These are phyloP conservation scores for Antennarius maculatus DNA, from an alignment of 2,797 vertebrate genomes.

Conservation along the genomic window DNA sequence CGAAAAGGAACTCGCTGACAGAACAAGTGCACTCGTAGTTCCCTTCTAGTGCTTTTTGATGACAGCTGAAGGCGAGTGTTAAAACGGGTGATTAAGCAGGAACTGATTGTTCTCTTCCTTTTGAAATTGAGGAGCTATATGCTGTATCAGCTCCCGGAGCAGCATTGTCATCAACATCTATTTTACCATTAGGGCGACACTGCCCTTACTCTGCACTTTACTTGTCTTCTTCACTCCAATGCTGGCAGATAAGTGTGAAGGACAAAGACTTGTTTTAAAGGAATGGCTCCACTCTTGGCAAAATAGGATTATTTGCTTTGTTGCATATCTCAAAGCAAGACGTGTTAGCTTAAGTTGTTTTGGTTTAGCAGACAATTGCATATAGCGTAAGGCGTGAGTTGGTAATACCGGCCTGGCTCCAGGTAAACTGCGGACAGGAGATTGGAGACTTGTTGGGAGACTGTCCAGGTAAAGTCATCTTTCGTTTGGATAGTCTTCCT, in stretches of 20 bases:
- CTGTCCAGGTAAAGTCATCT: too few species aligned
- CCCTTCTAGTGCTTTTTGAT: slow-evolving; percentile 40
- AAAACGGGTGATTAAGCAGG: slow-evolving; percentile 67
- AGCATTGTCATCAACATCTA: slow-evolving; percentile 63
- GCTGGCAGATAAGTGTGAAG: slow-evolving; percentile 17
- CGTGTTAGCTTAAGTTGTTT: not conserved
- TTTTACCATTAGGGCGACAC: slow-evolving; percentile 54
- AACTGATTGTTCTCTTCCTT: slow-evolving; percentile 56
- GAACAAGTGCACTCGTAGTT: slow-evolving; percentile 32
- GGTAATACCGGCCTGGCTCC: too few species aligned
- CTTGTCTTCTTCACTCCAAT: slow-evolving; percentile 30
- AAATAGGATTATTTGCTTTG: not conserved
- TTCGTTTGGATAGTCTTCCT: too few species aligned
- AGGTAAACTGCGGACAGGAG: too few species aligned
- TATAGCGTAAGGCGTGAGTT: too few species aligned
- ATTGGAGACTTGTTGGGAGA: too few species aligned
- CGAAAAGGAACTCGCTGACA: slow-evolving; percentile 39
- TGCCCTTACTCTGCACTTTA: slow-evolving; percentile 46
- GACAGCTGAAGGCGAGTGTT: slow-evolving; percentile 51
- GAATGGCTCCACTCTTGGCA: slow-evolving; percentile 2
- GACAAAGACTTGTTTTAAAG: slow-evolving; percentile 7
- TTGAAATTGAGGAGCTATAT: slow-evolving; percentile 49
- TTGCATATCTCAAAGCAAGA: not conserved
- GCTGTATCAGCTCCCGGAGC: slow-evolving; percentile 60
- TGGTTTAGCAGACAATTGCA: too few species aligned